Evolutionary conservation across 2,888 invertebrate genomes (phyloP).

Genomic region (Agonopterix arenella): DNA sequence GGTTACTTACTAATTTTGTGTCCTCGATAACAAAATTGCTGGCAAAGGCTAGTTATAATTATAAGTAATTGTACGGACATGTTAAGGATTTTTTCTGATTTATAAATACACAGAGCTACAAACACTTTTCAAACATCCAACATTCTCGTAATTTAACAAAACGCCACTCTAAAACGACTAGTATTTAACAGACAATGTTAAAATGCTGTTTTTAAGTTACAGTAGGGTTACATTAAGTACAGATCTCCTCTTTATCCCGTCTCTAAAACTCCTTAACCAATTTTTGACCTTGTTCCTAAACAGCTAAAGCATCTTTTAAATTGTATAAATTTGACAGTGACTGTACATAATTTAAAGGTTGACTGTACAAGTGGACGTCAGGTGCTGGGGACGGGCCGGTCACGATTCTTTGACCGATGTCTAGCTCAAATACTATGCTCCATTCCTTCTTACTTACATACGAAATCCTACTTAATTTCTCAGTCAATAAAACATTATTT

Average conservation of each 20-base stretch:
- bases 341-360: too few relatives aligned
- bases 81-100: too few relatives aligned
- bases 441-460: slow-evolving; percentile 16
- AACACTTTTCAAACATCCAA: not conserved
- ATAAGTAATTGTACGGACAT: too few relatives aligned
- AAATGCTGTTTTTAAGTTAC: slow-evolving; percentile 41
- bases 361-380: slow-evolving; percentile 57
- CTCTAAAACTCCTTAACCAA: too few relatives aligned
- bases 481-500: slow-evolving; percentile 18
- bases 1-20: too few relatives aligned
- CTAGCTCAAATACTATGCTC: slow-evolving; percentile 49
- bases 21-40: too few relatives aligned
- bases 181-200: slow-evolving; percentile 47
- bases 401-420: slow-evolving; percentile 74
- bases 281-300: too few relatives aligned
- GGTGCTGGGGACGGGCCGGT: slow-evolving; percentile 69
- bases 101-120: not conserved
- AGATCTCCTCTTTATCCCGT: too few relatives aligned
- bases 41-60: too few relatives aligned
- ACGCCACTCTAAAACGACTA: not conserved
- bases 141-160: not conserved
- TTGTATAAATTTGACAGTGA: too few relatives aligned
- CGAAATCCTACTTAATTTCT: slow-evolving; percentile 22
- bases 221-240: slow-evolving; percentile 53
- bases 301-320: too few relatives aligned